Conservation (phyloP, 2,113 vertebrate species). For the Strigops habroptila region DNA sequence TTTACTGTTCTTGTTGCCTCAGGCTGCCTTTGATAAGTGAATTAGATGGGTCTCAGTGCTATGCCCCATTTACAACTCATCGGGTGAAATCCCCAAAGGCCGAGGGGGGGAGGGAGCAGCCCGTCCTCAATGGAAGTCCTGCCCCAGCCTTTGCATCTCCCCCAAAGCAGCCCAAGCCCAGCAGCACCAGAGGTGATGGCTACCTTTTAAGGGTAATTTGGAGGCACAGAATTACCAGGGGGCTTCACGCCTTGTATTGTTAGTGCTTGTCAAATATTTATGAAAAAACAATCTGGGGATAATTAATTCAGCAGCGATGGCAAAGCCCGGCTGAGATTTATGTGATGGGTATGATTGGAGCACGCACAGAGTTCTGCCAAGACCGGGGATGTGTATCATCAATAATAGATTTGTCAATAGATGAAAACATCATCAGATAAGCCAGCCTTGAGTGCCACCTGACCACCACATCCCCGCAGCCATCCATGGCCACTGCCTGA, state of each 20-base stretch:
- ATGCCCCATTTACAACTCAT: neutral
- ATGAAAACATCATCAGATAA: slow-evolving; percentile 46
- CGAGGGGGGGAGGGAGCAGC: neutral
- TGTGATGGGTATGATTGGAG: slow-evolving; percentile 5
- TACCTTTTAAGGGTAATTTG: neutral
- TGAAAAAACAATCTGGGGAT: slow-evolving; percentile 52
- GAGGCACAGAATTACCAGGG: slow-evolving; percentile 5
- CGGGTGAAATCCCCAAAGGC: neutral
- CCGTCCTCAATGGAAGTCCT: rapidly evolving
- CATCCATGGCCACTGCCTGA: rapidly evolving
- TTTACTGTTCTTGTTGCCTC: neutral
- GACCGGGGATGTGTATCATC: slow-evolving; percentile 20
- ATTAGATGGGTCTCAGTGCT: neutral
- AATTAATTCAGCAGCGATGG: slow-evolving; percentile 53
- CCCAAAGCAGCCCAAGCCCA: neutral
- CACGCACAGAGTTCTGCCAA: slow-evolving; percentile 23
- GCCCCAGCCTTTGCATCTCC: neutral
- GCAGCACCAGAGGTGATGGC: neutral
- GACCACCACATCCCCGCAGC: neutral
- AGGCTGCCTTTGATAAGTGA: neutral
- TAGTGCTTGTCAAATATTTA: slow-evolving; percentile 61
- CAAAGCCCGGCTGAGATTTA: slow-evolving; percentile 1
- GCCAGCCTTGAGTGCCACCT: slow-evolving; percentile 42
- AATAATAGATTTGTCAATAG: slow-evolving; percentile 55
- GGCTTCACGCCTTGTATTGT: slow-evolving; percentile 34